Conservation (phyloP, 1,140 invertebrate genomes). For the Meloidogyne chitwoodi region DNA sequence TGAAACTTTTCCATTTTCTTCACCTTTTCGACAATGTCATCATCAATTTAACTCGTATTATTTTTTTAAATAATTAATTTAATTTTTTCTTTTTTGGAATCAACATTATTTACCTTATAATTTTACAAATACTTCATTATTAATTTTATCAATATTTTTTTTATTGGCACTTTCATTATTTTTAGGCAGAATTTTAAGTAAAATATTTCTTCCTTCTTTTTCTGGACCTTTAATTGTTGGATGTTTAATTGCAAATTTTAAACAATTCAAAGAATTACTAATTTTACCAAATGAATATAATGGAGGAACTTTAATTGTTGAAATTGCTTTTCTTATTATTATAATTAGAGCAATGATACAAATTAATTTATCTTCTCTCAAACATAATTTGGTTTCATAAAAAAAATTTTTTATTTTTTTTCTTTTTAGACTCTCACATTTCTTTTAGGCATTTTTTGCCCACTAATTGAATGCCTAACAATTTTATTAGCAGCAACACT, state of each 20-base stretch:
- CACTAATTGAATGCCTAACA: constrained; percentile 69
- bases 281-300: constrained; percentile 57
- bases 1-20: not conserved
- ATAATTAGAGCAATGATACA: constrained; percentile 84
- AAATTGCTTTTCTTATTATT: constrained; percentile 68
- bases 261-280: constrained; percentile 60
- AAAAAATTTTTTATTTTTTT: constrained; percentile 61
- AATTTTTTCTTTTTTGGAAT: too few species aligned
- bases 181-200: constrained; percentile 33
- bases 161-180: constrained; percentile 26
- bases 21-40: not conserved
- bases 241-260: constrained; percentile 75
- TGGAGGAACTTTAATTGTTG: constrained; percentile 58
- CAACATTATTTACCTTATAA: not conserved
- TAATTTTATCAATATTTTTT: constrained; percentile 38
- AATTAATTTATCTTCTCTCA: constrained; percentile 78
- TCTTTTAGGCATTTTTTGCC: constrained; percentile 45
- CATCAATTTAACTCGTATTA: not conserved
- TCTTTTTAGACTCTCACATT: constrained; percentile 70
- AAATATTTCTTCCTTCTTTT: constrained; percentile 29
- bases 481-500: constrained; percentile 71
- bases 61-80: not conserved
- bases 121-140: not conserved
- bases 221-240: constrained; percentile 62
- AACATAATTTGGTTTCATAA: constrained; percentile 63